Evolutionary conservation across 2,797 vertebrate species (phyloP), one percentile per base, ranked within the genome.

Genomic region (Paramormyrops hopkinsi): DNA sequence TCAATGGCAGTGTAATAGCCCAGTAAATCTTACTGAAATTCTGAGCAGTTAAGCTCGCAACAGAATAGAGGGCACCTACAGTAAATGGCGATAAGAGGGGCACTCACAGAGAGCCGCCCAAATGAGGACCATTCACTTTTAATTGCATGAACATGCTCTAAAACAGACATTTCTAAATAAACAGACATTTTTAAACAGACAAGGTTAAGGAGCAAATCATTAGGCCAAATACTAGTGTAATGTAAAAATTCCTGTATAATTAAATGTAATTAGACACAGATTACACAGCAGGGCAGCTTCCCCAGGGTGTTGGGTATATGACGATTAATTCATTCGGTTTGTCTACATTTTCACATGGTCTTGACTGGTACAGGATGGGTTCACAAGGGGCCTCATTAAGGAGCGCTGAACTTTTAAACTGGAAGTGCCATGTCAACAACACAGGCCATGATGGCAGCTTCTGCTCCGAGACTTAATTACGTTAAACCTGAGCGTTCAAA

Each of bases 201-300:
- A 88, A 87, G 88, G 65, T 88, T 53, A 88, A 82, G 46, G 33
- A 51, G 54, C 50, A 69, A 90, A 90, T 89, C 89, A 88, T 82
- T 89, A 53, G 87, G 79, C 88, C 90, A 86, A 44, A 79, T 73
- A 62, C 73, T 65, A 76, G 85, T 79, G 73, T 50, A 90, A 86
- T 86, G 65, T 37, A 69, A 88, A 76, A 50, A 79, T 51, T 88
- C 51, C 14, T 25, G 65, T 50, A 44, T 65, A 91, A 91, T 90
- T 91, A 88, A 86, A 87, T n/a, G 53, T 59, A 89, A 91, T 91
- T 90, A 88, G 65, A 79, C 37, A 62, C 59, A 73, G 83, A 88
- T 90, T 89, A 88, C 86, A 54, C 54, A 41, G 84, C 29, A 29
- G 89, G 53, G 82, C 65, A 82, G 54, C 17, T 85, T 53, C 87